Conservation (phyloP, 2,113 vertebrate species). For the Embiotoca jacksoni region DNA sequence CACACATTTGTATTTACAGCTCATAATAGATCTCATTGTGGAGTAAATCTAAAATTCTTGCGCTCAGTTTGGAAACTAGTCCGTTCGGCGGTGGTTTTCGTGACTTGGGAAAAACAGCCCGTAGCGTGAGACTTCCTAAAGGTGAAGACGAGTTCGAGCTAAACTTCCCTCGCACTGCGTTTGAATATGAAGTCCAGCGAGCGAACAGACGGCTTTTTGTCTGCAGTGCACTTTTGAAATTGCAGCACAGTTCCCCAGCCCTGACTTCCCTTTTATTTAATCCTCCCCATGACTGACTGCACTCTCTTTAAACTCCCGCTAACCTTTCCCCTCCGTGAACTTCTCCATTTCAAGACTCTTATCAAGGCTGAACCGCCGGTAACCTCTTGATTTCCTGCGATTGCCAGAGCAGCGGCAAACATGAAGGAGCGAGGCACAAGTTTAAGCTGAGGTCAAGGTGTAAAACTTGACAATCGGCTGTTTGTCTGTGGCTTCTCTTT, state of each 20-base stretch:
- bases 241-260: slow-evolving; percentile 65
- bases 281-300: slow-evolving; percentile 81
- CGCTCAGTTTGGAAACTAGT: slow-evolving; percentile 6
- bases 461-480: slow-evolving; percentile 80
- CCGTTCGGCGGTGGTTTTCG: slow-evolving; percentile 5
- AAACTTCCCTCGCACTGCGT: slow-evolving; percentile 49
- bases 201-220: slow-evolving; percentile 80
- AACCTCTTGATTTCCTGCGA: slow-evolving; percentile 82
- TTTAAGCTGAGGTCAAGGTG: slow-evolving; percentile 81
- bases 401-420: slow-evolving; percentile 68
- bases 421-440: slow-evolving; percentile 73
- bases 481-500: slow-evolving; percentile 79
- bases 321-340: slow-evolving; percentile 84
- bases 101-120: slow-evolving; percentile 16
- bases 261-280: slow-evolving; percentile 81
- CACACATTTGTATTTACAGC: slow-evolving; percentile 8
- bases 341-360: slow-evolving; percentile 85
- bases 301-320: slow-evolving; percentile 82
- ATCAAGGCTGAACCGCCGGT: slow-evolving; percentile 83
- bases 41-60: neutral
- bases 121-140: slow-evolving; percentile 52
- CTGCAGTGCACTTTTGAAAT: slow-evolving; percentile 73
- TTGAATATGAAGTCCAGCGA: slow-evolving; percentile 66
- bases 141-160: slow-evolving; percentile 77
- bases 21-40: slow-evolving; percentile 34